Percentiles rank a stretch among this genome's conserved stretches.
Conservation (phyloP, 2,797 vertebrate species). For the Serranus cabrilla region DNA sequence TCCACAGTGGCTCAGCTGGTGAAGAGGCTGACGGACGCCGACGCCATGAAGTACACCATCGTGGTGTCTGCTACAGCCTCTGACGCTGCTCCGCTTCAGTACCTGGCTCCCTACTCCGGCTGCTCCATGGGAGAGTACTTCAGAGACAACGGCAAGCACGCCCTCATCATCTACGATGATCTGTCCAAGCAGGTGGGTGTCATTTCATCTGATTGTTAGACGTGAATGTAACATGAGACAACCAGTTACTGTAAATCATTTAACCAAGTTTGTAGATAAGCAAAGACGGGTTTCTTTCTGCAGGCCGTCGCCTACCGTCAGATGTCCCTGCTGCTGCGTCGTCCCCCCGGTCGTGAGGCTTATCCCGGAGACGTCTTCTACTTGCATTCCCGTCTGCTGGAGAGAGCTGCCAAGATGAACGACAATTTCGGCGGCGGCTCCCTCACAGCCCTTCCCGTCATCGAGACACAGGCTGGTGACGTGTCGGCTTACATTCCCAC, state of each 20-base stretch:
- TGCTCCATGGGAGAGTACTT: slow-evolving; percentile 99
- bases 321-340: slow-evolving; percentile 97
- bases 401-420: slow-evolving; percentile 98
- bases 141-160: slow-evolving; percentile 97
- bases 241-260: slow-evolving; percentile 86
- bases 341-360: slow-evolving; percentile 96
- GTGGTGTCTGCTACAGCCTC: slow-evolving; percentile 98
- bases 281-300: not conserved
- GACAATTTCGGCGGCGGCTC: slow-evolving; percentile 98
- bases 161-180: slow-evolving; percentile 98
- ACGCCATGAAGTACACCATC: slow-evolving; percentile 99
- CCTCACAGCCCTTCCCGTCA: slow-evolving; percentile 95
- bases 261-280: slow-evolving; percentile 68
- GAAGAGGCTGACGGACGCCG: slow-evolving; percentile 95
- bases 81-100: slow-evolving; percentile 97
- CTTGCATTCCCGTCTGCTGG: slow-evolving; percentile 95
- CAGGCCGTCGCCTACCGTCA: slow-evolving; percentile 98
- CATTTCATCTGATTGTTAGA: not conserved
- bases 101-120: slow-evolving; percentile 97
- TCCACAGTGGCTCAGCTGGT: slow-evolving; percentile 98
- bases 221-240: not conserved
- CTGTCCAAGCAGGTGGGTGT: slow-evolving; percentile 95
- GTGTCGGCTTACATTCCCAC: slow-evolving; percentile 99
- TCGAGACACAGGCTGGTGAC: slow-evolving; percentile 97
- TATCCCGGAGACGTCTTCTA: slow-evolving; percentile 99